Evolutionary conservation across 2,888 invertebrate species (phyloP), one percentile per base, ranked within the genome.

Genomic region (Nipponacmea schrenckii): DNA sequence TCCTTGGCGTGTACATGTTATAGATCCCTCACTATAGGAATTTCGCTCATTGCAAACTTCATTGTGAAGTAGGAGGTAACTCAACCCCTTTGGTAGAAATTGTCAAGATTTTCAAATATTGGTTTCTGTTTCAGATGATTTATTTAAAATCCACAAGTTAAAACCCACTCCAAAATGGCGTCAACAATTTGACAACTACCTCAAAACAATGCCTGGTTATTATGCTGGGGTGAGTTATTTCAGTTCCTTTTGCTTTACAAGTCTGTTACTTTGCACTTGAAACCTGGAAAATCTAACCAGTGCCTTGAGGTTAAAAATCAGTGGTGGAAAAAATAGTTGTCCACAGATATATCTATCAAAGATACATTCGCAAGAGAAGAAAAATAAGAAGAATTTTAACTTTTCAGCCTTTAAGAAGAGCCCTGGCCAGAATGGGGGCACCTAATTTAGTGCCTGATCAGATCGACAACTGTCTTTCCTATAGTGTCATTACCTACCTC

Each of bases 121-220:
- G 7, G 8, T 71, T 76, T 68, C 64, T 75, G 67, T 83, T 84
- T 15, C 83, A 90, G 97, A 97, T 85, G 98, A 98, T 86, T 90
- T 98, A 70, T 95, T 96, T 87, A 96, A 97, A 90, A 93, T 96
- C 76, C 96, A 96, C 88, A 92, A 96, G 70, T 71, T 95, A 89
- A 98, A 97, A 89, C 96, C 96, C 7, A 94, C 95, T 15, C 93
- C 93, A 66, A 96, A 97, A 87, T 97, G 98, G 95, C 93, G 96
- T 84, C 92, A 94, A 70, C 94, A 95, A 77, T 97, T 99, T 90
- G 95, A 96, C 82, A 94, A 94, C 89, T 99, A 99, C 86, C 92
- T 98, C 81, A 93, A 96, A 81, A 94, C 95, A n/a, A 95, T 98
- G 93, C 99, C 99, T 15, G 94, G 95, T 5, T 99, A 99, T 89